Conservation (phyloP, 2,797 vertebrate genomes). For the Anomalospiza imberbis region DNA sequence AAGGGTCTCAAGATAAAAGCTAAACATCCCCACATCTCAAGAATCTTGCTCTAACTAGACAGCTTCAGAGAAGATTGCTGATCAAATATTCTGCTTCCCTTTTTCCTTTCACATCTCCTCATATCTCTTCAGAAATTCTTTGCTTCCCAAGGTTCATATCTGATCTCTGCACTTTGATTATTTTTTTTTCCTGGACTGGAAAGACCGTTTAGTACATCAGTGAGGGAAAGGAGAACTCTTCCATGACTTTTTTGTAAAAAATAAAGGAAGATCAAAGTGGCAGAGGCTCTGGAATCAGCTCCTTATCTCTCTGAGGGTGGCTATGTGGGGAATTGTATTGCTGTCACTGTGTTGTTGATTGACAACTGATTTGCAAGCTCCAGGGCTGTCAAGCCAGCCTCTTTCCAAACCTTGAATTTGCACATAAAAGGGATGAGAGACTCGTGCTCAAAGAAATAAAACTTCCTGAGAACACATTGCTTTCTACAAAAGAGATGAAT, state of each 20-base stretch:
- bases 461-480: not conserved
- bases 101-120: not conserved
- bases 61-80: not conserved
- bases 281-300: not conserved
- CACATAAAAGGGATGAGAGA: not conserved
- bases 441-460: not conserved
- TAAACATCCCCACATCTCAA: not conserved
- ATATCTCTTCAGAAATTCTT: not conserved
- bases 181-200: not conserved
- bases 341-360: not conserved
- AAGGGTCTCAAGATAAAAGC: not conserved
- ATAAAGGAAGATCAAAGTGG: not conserved
- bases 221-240: not conserved
- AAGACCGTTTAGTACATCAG: not conserved
- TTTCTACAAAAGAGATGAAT: not conserved
- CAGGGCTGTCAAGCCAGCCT: not conserved
- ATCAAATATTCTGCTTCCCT: conserved; percentile 24
- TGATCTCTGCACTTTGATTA: not conserved
- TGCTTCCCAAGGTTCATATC: not conserved
- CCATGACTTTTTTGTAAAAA: not conserved
- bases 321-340: not conserved
- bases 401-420: not conserved
- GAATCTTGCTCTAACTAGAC: not conserved
- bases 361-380: not conserved
- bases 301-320: not conserved